These are phyloP conservation scores for Tapirus terrestris DNA, from an alignment of 2,113 vertebrate species.

Conservation along the genomic window DNA sequence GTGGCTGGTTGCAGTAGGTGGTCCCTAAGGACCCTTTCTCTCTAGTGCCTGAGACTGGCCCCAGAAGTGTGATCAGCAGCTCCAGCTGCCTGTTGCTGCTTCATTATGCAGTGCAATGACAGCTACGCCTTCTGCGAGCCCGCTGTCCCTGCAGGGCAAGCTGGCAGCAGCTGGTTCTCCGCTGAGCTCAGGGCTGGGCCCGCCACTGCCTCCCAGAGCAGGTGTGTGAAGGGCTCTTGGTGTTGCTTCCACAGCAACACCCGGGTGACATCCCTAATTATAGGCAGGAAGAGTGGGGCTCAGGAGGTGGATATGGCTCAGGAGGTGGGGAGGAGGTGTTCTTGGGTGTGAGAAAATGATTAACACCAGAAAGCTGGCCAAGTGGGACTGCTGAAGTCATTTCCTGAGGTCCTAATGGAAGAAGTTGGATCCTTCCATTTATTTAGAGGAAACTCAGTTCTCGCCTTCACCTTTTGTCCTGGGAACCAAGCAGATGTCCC, in stretches of 20 bases:
- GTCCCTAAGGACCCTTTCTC: background rate
- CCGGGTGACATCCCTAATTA: constrained; percentile 63
- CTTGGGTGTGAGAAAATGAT: constrained; percentile 76
- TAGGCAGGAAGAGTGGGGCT: constrained; percentile 17
- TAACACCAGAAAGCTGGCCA: constrained; percentile 57
- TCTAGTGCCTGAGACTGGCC: background rate
- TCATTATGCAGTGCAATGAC: background rate
- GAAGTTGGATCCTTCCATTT: background rate
- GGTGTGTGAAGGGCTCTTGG: constrained; percentile 59
- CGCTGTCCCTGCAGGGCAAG: background rate
- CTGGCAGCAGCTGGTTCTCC: background rate
- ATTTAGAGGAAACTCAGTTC: background rate
- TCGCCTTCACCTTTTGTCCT: constrained; percentile 34
- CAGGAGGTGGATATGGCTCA: constrained; percentile 38
- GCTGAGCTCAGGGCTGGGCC: background rate
- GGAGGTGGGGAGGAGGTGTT: constrained; percentile 40
- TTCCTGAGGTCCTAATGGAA: constrained; percentile 59
- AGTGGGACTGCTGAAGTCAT: constrained; percentile 45
- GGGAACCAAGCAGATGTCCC: background rate
- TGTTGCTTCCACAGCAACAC: constrained; percentile 61
- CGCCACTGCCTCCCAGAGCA: background rate
- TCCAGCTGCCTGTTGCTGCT: background rate
- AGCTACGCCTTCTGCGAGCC: background rate
- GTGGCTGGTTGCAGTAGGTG: background rate
- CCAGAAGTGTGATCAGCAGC: background rate